phyloP scores from a whole-genome alignment of 2,888 invertebrate genomes.

The Omphaloscelis lunosa region DNA sequence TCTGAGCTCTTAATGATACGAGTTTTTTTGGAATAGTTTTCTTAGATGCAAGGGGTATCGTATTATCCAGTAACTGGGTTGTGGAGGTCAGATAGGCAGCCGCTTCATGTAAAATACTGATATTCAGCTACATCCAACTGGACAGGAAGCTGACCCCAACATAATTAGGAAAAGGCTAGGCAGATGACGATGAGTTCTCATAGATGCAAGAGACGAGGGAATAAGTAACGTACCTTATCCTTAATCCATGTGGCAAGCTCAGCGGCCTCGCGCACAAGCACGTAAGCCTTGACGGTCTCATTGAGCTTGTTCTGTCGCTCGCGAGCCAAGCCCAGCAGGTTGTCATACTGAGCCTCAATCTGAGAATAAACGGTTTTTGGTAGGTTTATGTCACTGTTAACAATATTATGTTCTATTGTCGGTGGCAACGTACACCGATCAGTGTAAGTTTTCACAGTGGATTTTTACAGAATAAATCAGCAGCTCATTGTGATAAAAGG shows the following conservation, averaged over 20 bases:
- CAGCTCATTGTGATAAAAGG: neutral
- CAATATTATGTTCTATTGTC: neutral
- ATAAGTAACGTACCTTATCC: slow-evolving; percentile 92
- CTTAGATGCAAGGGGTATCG: neutral
- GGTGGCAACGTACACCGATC: neutral
- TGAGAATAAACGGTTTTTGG: slow-evolving; percentile 80
- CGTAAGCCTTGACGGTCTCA: slow-evolving; percentile 99
- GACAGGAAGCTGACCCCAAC: too few relatives aligned
- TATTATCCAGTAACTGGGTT: too few relatives aligned
- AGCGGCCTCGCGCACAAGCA: slow-evolving; percentile 99
- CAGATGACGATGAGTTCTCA: too few relatives aligned
- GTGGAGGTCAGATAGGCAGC: too few relatives aligned
- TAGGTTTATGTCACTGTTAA: neutral
- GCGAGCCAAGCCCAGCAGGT: slow-evolving; percentile 95
- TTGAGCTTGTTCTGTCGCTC: slow-evolving; percentile 98
- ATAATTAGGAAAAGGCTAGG: too few relatives aligned
- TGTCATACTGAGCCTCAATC: slow-evolving; percentile 98
- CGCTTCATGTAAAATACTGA: too few relatives aligned
- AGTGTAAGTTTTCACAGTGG: neutral
- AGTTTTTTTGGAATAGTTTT: neutral
- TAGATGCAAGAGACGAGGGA: neutral
- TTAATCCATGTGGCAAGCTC: slow-evolving; percentile 99
- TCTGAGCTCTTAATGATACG: neutral
- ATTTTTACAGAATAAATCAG: neutral
- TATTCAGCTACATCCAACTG: too few relatives aligned